Conservation (phyloP, 2,888 invertebrate genomes). For the Lepidocyrtoides sp. region DNA sequence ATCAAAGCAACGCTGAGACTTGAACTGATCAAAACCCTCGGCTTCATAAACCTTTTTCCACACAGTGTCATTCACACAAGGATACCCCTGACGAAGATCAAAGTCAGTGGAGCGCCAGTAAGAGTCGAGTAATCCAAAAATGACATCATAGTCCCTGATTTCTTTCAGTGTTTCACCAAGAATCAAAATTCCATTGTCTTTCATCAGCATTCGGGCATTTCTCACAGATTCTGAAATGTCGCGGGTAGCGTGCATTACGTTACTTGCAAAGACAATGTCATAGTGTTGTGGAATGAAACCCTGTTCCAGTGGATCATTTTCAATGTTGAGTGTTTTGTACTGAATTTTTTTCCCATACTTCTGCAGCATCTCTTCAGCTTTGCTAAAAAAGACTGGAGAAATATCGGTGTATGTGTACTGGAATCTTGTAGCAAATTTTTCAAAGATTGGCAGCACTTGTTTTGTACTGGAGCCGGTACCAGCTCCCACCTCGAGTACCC, state of each 20-base stretch:
- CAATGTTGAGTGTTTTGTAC: constrained; percentile 51
- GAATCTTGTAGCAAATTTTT: constrained; percentile 28
- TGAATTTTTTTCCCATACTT: too few species aligned
- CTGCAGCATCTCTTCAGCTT: background rate
- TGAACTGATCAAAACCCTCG: constrained; percentile 50
- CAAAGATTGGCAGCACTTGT: background rate
- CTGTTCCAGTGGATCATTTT: constrained; percentile 68
- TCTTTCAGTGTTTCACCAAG: constrained; percentile 60
- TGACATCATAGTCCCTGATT: constrained; percentile 18
- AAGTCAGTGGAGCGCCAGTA: constrained; percentile 76
- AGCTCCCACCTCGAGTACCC: constrained; percentile 67
- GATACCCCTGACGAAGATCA: constrained; percentile 55
- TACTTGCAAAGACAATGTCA: constrained; percentile 30
- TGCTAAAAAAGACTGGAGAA: constrained; percentile 72
- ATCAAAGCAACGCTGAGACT: constrained; percentile 47
- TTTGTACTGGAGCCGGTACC: constrained; percentile 30
- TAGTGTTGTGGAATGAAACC: constrained; percentile 33
- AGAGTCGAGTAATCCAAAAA: constrained; percentile 75
- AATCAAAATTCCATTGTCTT: constrained; percentile 50
- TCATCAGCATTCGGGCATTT: constrained; percentile 51
- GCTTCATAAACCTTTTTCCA: constrained; percentile 49
- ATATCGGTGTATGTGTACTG: constrained; percentile 66
- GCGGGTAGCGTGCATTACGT: constrained; percentile 50
- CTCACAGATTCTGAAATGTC: constrained; percentile 45
- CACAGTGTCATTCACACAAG: background rate